Evolutionary conservation across 2,113 vertebrate genomes (phyloP), one percentile per base, ranked within the genome.

Genomic region (Lophochroa leadbeateri): DNA sequence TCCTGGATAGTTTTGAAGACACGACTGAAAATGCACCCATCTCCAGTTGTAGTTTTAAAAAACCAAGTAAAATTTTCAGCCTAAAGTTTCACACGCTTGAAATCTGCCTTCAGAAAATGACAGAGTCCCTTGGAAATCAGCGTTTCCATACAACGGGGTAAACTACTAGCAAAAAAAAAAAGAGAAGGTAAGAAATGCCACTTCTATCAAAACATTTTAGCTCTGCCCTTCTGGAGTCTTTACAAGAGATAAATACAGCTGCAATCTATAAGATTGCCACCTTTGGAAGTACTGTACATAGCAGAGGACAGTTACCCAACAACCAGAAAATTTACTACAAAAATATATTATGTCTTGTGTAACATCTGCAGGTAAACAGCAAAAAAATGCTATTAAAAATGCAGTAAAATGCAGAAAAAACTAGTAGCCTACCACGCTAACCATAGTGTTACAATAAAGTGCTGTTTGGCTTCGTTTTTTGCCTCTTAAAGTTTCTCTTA

Each of bases 231-330:
- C 95, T 85, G 63, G 96, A 94, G 67, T 87, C 96, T 96, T 94
- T 96, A 97, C 94, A 96, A 95, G 91, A 91, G 90, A 95, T 89
- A 96, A 96, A 95, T 94, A 92, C 92, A 97, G 91, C 86, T 94
- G 92, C 88, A 96, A 86, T 96, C 92, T 96, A 91, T 97, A 82
- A 97, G 95, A 95, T 88, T 88, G 88, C 96, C 96, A 95, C 95
- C 65, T 94, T 85, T 93, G 89, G 65, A 83, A 97, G 92, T 83
- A 95, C 91, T 95, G 92, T 95, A 83, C 92, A 88, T 65, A 94
- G 85, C 90, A 97, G 96, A 96, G 72, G 94, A 92, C 53, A 94
- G 96, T 84, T 86, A 94, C 88, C 86, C 78, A 79, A 95, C 93
- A 97, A 97, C 93, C 91, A 96, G 93, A 83, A 95, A 91, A 89